A percentile compares a stretch with the other conserved stretches of the same genome.
These are phyloP conservation scores for Sapayoa aenigma DNA, from an alignment of 2,113 vertebrate species.

Conservation along the genomic window DNA sequence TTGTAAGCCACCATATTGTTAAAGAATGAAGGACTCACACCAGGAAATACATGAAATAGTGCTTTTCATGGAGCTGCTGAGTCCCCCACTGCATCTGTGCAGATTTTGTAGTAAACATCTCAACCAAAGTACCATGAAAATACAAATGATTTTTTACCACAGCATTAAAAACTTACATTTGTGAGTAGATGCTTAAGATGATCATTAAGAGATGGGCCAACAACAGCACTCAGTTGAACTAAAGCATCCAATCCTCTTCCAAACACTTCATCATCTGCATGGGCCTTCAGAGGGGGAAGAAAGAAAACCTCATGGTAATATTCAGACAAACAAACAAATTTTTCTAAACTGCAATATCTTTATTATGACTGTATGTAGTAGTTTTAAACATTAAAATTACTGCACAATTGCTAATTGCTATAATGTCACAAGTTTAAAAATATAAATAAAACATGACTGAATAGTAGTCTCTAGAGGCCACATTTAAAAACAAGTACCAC, in stretches of 20 bases:
- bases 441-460: neutral
- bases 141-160: neutral
- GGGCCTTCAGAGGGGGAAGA: constrained; percentile 49
- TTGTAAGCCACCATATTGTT: neutral
- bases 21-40: neutral
- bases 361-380: neutral
- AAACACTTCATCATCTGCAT: constrained; percentile 75
- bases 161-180: constrained; percentile 68
- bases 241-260: constrained; percentile 75
- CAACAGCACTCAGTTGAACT: constrained; percentile 74
- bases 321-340: neutral
- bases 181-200: constrained; percentile 81
- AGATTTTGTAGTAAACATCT: neutral
- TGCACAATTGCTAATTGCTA: neutral
- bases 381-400: neutral
- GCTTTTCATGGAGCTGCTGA: neutral
- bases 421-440: neutral
- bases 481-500: neutral
- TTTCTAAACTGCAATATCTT: neutral
- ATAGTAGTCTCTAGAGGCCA: neutral
- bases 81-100: neutral
- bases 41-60: neutral
- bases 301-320: neutral
- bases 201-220: constrained; percentile 75
- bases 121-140: neutral